Base-by-base conservation (phyloP, 2,113 vertebrate species). In the Lathamus discolor region DNA sequence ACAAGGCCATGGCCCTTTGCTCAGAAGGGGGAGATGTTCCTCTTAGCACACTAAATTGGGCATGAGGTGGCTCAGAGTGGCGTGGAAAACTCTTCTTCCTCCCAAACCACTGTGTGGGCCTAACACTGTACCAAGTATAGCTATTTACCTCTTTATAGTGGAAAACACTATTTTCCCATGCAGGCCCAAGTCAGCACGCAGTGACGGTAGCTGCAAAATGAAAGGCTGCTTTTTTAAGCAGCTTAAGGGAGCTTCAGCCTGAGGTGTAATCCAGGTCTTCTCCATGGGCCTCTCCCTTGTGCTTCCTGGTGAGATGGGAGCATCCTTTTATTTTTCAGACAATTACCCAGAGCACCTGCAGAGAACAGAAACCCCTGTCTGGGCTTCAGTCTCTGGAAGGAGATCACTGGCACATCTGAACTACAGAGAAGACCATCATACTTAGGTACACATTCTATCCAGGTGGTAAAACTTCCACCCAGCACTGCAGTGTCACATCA, bases 401-500 rank as follows among this genome's bases (percentile, higher is more conserved):
- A 86, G 43, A 8, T 10, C 1, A 2, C 54, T 73, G 63, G 59
- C 64, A 86, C 28, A 55, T 16, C 39, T 28, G 88, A 66, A 35
- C 27, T 54, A 54, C 49, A 4, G 3, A 31, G n/a, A 49, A 73
- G 75, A 28, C 5, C 4, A 3, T 28, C 20, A 18, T 62, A 27
- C 44, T 46, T 37, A 28, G 41, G 37, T 17, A 83, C 35, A n/a
- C 33, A 25, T 48, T 76, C 55, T 74, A 80, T 15, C 20, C 39
- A 51, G 39, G 54, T 1, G 1, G 12, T 35, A 46, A 68, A 83
- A 28, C 33, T 72, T 75, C 75, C 70, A 17, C 57, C 59, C 0
- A 0, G 35, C 33, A n/a, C 2, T 2, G 35, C n/a, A 43, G 18
- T 3, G 11, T 76, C 59, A 39, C 72, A 29, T 44, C 35, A 75